Evolutionary conservation across 2,797 vertebrate species (phyloP).

Genomic region (Schizopygopsis pylzovi): DNA sequence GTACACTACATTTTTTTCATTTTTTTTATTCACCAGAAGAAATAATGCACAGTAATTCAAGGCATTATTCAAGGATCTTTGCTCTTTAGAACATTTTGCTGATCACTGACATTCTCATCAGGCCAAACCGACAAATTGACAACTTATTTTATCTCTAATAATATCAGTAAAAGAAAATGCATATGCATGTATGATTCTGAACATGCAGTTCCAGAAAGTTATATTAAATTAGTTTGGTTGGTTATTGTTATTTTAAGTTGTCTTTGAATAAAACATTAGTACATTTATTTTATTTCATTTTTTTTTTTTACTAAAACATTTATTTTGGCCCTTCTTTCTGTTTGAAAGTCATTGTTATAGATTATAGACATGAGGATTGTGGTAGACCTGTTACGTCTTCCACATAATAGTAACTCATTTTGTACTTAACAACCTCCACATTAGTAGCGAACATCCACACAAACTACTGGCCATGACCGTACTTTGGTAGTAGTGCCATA

Average conservation of each 20-base stretch:
- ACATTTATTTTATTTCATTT: neutral
- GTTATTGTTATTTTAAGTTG: too few species aligned
- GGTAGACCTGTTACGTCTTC: neutral
- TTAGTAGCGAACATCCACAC: neutral
- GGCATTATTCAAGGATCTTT: neutral
- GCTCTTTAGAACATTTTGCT: neutral
- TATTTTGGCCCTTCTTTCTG: neutral
- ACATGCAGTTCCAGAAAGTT: neutral
- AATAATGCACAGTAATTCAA: conserved; percentile 12
- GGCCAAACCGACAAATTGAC: neutral
- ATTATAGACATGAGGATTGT: conserved; percentile 2
- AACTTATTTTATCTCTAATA: neutral
- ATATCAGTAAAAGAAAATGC: neutral
- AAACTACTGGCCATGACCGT: neutral
- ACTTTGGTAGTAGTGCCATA: neutral
- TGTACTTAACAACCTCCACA: neutral
- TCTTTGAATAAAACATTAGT: neutral
- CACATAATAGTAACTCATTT: neutral
- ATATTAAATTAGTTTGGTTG: neutral
- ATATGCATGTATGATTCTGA: neutral
- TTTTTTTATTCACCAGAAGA: conserved; percentile 6
- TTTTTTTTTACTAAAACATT: neutral
- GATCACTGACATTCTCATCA: neutral
- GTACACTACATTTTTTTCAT: neutral
- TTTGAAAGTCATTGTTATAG: neutral